phyloP scores from a whole-genome alignment of 2,888 invertebrate genomes.

The Empis stercorea region DNA sequence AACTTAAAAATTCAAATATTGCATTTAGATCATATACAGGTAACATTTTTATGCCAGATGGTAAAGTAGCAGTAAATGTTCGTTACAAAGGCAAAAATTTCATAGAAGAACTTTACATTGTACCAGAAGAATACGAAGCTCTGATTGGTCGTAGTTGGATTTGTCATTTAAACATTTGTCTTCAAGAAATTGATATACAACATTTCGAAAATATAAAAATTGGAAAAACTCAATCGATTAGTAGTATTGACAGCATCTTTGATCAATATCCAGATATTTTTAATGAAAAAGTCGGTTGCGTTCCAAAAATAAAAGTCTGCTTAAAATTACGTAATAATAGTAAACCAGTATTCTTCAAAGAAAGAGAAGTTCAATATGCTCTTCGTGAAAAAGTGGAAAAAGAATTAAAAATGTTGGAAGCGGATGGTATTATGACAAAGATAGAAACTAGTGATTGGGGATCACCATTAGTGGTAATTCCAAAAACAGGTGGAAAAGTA shows the following conservation, averaged over 20 bases:
- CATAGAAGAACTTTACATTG: conserved; percentile 9
- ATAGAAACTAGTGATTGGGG: conserved; percentile 10
- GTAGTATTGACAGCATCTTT: background rate
- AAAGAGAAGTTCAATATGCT: conserved; percentile 10
- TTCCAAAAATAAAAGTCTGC: conserved; percentile 4
- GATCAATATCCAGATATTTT: background rate
- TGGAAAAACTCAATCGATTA: background rate
- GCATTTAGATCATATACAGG: background rate
- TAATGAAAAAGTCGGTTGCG: conserved; percentile 9
- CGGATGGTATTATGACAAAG: conserved; percentile 9
- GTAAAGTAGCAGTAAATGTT: conserved; percentile 7
- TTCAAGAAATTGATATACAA: background rate
- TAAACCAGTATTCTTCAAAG: conserved; percentile 8
- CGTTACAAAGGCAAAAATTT: conserved; percentile 5
- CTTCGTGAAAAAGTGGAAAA: conserved; percentile 8
- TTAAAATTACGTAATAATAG: conserved; percentile 7
- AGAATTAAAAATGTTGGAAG: conserved; percentile 8
- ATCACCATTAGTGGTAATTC: conserved; percentile 9
- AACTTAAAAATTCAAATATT: background rate
- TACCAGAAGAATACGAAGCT: conserved; percentile 7
- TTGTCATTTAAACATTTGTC: conserved; percentile 4
- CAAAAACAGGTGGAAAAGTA: conserved; percentile 10
- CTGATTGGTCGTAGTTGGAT: conserved; percentile 9
- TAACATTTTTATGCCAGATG: conserved; percentile 2
- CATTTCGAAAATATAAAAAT: background rate